These are phyloP conservation scores for Crypturellus undulatus DNA, from an alignment of 2,113 vertebrate species.

Conservation along the genomic window DNA sequence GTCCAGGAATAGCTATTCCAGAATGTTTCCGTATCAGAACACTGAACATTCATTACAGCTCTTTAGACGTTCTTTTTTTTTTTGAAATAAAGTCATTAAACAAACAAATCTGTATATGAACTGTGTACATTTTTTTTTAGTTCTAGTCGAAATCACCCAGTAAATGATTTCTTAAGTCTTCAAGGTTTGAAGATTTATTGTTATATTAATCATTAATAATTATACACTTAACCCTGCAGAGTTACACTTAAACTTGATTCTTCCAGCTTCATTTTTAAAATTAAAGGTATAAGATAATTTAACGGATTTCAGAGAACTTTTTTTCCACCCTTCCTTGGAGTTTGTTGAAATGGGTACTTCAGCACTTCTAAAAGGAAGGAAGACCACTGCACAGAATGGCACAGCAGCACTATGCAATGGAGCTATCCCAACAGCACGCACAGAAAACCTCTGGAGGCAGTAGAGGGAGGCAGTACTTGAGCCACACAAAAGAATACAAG, in stretches of 20 bases:
- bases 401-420: not conserved
- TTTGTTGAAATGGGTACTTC: not conserved
- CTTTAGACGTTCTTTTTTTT: not conserved
- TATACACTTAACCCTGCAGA: not conserved
- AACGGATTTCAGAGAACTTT: not conserved
- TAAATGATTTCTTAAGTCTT: not conserved
- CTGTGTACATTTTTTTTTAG: not conserved
- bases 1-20: not conserved
- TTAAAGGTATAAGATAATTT: not conserved
- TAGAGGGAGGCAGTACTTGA: not conserved
- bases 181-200: not conserved
- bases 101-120: not conserved
- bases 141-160: not conserved
- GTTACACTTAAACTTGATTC: not conserved
- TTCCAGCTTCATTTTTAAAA: conserved; percentile 7
- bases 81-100: not conserved
- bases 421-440: not conserved
- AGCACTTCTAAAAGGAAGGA: conserved; percentile 27
- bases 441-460: too few relatives aligned
- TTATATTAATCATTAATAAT: conserved; percentile 7
- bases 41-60: not conserved
- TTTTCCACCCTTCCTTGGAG: not conserved
- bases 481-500: not conserved
- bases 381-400: not conserved
- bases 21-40: not conserved